Conservation (phyloP, 2,888 invertebrate genomes). For the Hoplodrina ambigua region DNA sequence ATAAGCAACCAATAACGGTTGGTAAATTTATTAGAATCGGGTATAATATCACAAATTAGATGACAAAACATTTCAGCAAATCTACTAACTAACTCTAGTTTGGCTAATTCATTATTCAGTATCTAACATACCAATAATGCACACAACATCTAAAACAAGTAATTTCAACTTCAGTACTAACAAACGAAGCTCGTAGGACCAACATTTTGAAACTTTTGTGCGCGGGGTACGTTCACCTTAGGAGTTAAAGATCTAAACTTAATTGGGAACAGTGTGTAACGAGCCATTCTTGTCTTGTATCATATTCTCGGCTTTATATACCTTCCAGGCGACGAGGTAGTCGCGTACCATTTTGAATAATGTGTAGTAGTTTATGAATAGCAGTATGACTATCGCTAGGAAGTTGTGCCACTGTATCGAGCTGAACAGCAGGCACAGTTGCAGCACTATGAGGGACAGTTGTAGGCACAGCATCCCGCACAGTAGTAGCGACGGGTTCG, state of each 20-base stretch:
- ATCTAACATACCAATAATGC: conserved; percentile 8
- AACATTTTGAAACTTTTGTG: conserved; percentile 56
- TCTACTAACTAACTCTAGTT: conserved; percentile 22
- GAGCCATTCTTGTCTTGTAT: conserved; percentile 91
- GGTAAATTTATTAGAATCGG: background rate
- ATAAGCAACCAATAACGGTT: conserved; percentile 1
- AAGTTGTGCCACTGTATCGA: conserved; percentile 98
- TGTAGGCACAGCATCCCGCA: conserved; percentile 94
- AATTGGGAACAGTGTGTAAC: conserved; percentile 56
- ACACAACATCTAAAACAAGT: background rate
- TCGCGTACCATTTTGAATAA: conserved; percentile 97
- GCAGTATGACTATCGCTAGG: conserved; percentile 95
- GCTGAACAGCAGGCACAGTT: conserved; percentile 94
- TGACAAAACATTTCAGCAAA: conserved; percentile 14
- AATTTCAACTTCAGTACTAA: conserved; percentile 2
- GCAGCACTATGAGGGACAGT: conserved; percentile 92
- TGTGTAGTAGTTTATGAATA: conserved; percentile 97
- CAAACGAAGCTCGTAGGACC: conserved; percentile 36
- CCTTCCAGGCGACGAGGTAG: conserved; percentile 95
- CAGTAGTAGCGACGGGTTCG: conserved; percentile 95
- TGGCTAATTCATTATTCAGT: conserved; percentile 13
- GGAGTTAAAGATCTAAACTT: conserved; percentile 39
- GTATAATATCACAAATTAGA: background rate
- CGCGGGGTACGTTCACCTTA: conserved; percentile 58
- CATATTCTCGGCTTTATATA: conserved; percentile 93